Percentiles rank a stretch among this genome's conserved stretches.
Evolutionary conservation across 2,113 vertebrate species (phyloP).

Genomic region (Phylloscopus trochilus): DNA sequence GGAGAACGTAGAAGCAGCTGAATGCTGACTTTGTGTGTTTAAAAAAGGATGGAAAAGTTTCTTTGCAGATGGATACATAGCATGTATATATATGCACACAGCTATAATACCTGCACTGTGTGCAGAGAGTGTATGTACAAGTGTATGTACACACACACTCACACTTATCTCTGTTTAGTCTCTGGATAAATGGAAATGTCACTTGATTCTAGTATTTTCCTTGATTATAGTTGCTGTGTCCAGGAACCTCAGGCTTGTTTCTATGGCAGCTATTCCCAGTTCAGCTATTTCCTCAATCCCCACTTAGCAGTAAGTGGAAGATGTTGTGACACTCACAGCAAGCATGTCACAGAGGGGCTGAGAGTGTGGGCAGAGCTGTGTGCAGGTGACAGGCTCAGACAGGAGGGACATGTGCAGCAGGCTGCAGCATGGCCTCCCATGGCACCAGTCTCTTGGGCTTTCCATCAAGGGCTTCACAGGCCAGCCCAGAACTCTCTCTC

Average conservation of each 20-base stretch:
- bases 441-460: not conserved
- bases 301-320: not conserved
- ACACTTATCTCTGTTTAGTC: not conserved
- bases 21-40: not conserved
- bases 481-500: not conserved
- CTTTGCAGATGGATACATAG: not conserved
- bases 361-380: not conserved
- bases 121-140: not conserved
- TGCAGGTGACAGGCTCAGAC: not conserved
- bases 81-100: not conserved
- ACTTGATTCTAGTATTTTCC: not conserved
- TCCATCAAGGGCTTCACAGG: not conserved
- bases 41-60: not conserved
- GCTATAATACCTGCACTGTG: not conserved
- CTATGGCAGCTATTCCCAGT: constrained; percentile 17
- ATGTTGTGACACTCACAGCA: not conserved
- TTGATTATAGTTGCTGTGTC: not conserved
- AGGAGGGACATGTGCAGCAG: not conserved
- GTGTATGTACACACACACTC: not conserved
- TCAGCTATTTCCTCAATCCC: not conserved
- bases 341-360: not conserved
- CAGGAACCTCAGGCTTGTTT: constrained; percentile 3
- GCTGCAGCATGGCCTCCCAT: not conserved
- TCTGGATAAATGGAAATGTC: not conserved
- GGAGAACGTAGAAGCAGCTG: not conserved